These are phyloP conservation scores for Mellilla xanthometata DNA, from an alignment of 2,888 invertebrate genomes.

Conservation along the genomic window DNA sequence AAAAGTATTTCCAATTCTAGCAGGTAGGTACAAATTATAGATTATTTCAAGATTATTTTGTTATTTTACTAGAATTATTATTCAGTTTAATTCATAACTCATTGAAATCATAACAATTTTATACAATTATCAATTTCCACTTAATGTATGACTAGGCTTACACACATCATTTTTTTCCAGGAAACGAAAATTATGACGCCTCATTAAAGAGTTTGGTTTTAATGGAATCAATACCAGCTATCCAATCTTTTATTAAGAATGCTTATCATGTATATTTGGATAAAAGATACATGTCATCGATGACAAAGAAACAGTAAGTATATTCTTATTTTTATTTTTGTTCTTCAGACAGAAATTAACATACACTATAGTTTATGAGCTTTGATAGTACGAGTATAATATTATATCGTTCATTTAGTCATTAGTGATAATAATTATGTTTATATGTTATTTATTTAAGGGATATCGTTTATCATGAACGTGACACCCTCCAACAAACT, in stretches of 20 bases:
- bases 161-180: conserved; percentile 1
- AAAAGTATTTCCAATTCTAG: conserved; percentile 9
- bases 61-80: too few species aligned
- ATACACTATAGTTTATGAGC: too few species aligned
- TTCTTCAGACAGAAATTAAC: too few species aligned
- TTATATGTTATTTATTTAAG: too few species aligned
- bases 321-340: too few species aligned
- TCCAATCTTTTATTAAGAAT: conserved; percentile 10
- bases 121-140: background rate
- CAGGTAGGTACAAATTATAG: conserved; percentile 12
- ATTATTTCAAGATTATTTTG: too few species aligned
- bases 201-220: conserved; percentile 7
- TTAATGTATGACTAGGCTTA: background rate
- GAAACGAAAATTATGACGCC: conserved; percentile 1
- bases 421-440: too few species aligned
- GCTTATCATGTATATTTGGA: conserved; percentile 8
- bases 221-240: background rate
- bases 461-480: too few species aligned
- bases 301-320: conserved; percentile 6
- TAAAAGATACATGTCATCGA: background rate
- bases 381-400: too few species aligned
- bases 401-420: too few species aligned
- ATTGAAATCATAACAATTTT: background rate
- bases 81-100: too few species aligned
- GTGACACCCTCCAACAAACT: too few species aligned